phyloP scores from a whole-genome alignment of 2,113 vertebrate species.

The Platysternon megacephalum region DNA sequence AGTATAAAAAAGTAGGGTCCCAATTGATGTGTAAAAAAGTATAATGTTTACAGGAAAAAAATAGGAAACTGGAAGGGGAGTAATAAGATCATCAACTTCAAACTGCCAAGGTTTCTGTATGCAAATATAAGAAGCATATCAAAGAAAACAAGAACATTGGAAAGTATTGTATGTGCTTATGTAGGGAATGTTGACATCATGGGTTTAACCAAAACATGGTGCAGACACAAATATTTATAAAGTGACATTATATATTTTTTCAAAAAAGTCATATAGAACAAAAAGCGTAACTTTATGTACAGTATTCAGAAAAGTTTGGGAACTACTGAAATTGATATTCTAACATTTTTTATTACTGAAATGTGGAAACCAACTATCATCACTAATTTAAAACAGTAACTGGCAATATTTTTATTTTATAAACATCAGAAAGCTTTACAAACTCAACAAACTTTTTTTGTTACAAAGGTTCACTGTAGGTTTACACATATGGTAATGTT shows the following conservation, averaged over 20 bases:
- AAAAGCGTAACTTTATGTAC: not conserved
- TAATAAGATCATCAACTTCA: not conserved
- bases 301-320: not conserved
- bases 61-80: constrained; percentile 12
- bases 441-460: constrained; percentile 13
- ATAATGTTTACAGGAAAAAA: not conserved
- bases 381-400: not conserved
- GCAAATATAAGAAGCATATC: not conserved
- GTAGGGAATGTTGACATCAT: constrained; percentile 11
- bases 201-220: constrained; percentile 14
- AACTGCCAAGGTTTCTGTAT: constrained; percentile 16
- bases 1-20: not conserved
- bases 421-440: constrained; percentile 22
- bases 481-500: constrained; percentile 30
- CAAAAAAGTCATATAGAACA: not conserved
- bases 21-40: not conserved
- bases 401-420: constrained; percentile 9
- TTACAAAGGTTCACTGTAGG: constrained; percentile 22
- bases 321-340: not conserved
- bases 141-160: constrained; percentile 26
- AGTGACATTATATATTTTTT: not conserved
- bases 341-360: not conserved
- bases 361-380: not conserved
- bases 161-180: not conserved
- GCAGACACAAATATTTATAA: constrained; percentile 5